Evolutionary conservation across 2,888 invertebrate genomes (phyloP).

Genomic region (Liposcelis brunnea): DNA sequence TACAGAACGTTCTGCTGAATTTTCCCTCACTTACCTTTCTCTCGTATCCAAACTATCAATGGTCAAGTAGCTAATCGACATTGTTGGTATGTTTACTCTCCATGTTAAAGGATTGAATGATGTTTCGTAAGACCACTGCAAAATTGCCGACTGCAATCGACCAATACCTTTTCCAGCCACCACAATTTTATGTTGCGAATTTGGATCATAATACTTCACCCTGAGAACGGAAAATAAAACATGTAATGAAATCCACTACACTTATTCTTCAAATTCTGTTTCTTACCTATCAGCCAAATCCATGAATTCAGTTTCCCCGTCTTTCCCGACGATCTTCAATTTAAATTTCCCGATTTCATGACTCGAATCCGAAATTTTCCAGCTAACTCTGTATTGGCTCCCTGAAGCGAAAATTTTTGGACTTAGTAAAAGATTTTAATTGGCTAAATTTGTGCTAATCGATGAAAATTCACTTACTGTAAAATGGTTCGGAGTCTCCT

Average conservation of each 20-base stretch:
- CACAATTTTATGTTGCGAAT: constrained; percentile 45
- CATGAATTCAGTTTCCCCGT: constrained; percentile 40
- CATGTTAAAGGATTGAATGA: constrained; percentile 70
- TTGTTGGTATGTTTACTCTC: constrained; percentile 55
- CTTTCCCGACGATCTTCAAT: constrained; percentile 43
- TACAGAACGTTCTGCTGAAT: too few relatives aligned
- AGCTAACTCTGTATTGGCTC: constrained; percentile 57
- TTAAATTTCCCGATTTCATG: constrained; percentile 62
- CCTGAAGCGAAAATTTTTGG: too few relatives aligned
- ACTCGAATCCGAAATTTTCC: constrained; percentile 58
- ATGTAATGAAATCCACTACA: too few relatives aligned
- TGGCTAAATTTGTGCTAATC: constrained; percentile 1
- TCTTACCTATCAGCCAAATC: constrained; percentile 26
- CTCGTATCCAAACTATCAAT: constrained; percentile 55
- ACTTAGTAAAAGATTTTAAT: constrained; percentile 8
- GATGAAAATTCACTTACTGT: constrained; percentile 51
- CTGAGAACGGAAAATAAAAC: constrained; percentile 18
- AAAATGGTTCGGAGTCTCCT: constrained; percentile 49
- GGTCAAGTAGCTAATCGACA: constrained; percentile 52
- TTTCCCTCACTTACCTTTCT: constrained; percentile 37
- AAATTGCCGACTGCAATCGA: constrained; percentile 45
- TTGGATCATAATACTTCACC: constrained; percentile 47
- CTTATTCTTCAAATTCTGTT: constrained; percentile 20
- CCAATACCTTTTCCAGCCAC: constrained; percentile 49
- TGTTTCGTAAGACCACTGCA: constrained; percentile 64